Conservation (phyloP, 2,113 vertebrate genomes). For the Hemibagrus wyckioides region DNA sequence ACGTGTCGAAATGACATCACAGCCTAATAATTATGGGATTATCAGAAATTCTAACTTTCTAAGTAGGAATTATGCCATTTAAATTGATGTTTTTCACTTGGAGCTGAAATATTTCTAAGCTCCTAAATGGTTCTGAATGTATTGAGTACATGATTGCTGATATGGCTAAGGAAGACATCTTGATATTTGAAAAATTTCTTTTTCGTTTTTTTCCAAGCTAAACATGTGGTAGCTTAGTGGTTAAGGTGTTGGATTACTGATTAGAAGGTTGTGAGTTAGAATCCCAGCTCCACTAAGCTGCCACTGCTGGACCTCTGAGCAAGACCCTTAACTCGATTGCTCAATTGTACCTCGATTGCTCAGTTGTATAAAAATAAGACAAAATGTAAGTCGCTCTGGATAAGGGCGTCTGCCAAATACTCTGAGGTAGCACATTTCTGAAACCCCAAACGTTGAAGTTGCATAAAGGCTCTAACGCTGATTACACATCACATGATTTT, state of each 20-base stretch:
- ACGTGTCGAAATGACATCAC: neutral
- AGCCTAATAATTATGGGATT: neutral
- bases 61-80: neutral
- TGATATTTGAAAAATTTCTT: neutral
- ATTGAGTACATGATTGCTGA: neutral
- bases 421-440: too few relatives aligned
- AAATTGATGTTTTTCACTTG: neutral
- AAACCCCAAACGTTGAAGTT: neutral
- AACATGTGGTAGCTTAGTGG: too few relatives aligned
- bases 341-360: too few relatives aligned
- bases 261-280: too few relatives aligned
- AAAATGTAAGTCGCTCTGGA: neutral
- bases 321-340: too few relatives aligned
- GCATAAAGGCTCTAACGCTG: neutral
- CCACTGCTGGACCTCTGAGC: too few relatives aligned
- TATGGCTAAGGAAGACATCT: neutral
- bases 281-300: too few relatives aligned
- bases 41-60: neutral
- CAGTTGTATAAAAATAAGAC: too few relatives aligned
- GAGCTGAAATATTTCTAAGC: neutral
- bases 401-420: too few relatives aligned
- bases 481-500: neutral
- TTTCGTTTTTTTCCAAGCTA: too few relatives aligned
- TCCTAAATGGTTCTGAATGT: neutral
- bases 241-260: too few relatives aligned